These are phyloP conservation scores for Melopsittacus undulatus DNA, from an alignment of 2,797 vertebrate species.

Conservation along the genomic window DNA sequence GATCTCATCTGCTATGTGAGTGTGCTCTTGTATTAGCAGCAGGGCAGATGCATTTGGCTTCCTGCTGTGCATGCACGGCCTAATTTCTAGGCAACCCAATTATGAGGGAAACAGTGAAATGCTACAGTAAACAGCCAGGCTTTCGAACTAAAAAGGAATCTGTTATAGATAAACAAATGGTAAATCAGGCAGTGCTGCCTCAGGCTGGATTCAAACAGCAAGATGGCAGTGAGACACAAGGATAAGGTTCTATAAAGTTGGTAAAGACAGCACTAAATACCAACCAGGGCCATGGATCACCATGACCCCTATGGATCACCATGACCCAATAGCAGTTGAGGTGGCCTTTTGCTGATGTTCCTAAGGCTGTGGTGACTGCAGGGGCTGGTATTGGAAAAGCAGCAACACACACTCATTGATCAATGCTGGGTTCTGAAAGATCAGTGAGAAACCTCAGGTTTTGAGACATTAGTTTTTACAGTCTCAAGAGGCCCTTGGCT, in stretches of 20 bases:
- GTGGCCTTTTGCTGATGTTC: not conserved
- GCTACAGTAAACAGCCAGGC: not conserved
- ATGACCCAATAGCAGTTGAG: rapidly evolving
- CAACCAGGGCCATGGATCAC: not conserved
- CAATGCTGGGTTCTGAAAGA: not conserved
- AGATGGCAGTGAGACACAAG: not conserved
- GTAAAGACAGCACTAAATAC: not conserved
- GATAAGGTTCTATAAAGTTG: not conserved
- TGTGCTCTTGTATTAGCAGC: not conserved
- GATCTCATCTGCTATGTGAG: not conserved
- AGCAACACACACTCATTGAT: rapidly evolving
- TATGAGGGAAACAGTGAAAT: not conserved
- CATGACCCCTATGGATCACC: not conserved
- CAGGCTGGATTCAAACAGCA: not conserved
- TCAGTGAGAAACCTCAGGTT: not conserved
- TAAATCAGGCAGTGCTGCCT: not conserved
- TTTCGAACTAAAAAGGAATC: not conserved
- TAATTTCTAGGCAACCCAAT: conserved; percentile 7
- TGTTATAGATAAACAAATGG: not conserved
- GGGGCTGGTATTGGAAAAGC: not conserved
- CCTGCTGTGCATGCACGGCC: not conserved
- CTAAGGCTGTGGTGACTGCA: not conserved
- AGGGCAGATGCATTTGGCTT: conserved; percentile 18
- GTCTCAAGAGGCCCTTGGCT: rapidly evolving
- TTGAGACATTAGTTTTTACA: not conserved